Evolutionary conservation across 2,113 vertebrate species (phyloP).

Genomic region (human): DNA sequence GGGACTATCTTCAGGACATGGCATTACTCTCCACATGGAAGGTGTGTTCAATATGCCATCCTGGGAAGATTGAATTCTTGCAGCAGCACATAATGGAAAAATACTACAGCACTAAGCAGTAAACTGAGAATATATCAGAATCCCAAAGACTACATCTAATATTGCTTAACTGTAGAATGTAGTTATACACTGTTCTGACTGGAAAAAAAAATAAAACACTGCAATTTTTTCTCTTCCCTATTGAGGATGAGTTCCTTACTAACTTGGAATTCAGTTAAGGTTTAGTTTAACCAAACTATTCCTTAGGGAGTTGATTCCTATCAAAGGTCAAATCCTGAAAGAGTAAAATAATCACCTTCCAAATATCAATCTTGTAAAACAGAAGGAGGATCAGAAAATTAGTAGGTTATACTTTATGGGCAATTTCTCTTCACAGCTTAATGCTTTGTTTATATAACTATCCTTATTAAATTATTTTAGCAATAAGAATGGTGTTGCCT

Average conservation of each 20-base stretch:
- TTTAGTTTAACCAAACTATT: neutral
- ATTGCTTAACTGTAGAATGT: neutral
- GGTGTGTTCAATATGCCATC: slow-evolving; percentile 22
- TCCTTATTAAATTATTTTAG: slow-evolving; percentile 20
- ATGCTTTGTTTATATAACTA: slow-evolving; percentile 16
- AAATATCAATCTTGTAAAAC: slow-evolving; percentile 14
- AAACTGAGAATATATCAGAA: neutral
- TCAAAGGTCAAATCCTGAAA: neutral
- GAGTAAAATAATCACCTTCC: slow-evolving; percentile 13
- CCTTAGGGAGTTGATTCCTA: neutral
- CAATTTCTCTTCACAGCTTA: slow-evolving; percentile 29
- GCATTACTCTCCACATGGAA: neutral
- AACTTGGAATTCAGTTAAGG: slow-evolving; percentile 1
- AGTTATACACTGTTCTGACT: neutral
- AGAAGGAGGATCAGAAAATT: slow-evolving; percentile 22
- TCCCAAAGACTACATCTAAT: neutral
- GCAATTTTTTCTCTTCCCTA: neutral
- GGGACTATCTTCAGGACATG: neutral
- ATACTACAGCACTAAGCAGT: neutral
- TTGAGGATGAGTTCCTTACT: neutral
- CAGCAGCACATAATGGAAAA: neutral
- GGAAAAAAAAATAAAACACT: neutral
- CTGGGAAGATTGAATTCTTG: slow-evolving; percentile 28
- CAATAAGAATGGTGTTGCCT: neutral
- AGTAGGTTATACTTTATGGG: neutral